Evolutionary conservation across 2,113 vertebrate genomes (phyloP).

Genomic region (Rhinopithecus roxellana): DNA sequence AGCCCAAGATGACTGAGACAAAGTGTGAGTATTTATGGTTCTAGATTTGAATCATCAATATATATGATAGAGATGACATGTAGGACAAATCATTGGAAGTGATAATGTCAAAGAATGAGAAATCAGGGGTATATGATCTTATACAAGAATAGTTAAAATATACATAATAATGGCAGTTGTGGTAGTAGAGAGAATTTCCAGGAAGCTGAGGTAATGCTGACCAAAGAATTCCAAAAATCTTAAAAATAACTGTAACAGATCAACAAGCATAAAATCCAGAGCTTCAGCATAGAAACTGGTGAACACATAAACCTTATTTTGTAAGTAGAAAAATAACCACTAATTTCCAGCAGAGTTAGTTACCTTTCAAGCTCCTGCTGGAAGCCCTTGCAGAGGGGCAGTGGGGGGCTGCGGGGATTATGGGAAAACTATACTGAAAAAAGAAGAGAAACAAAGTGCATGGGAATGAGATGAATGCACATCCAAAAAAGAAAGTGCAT

Average conservation of each 20-base stretch:
- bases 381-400: background rate
- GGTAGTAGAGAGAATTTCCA: background rate
- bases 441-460: background rate
- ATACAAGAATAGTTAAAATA: background rate
- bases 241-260: background rate
- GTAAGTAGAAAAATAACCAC: background rate
- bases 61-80: background rate
- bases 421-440: background rate
- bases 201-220: background rate
- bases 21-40: background rate
- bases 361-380: background rate
- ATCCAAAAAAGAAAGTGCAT: background rate
- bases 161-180: background rate
- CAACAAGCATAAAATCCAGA: background rate
- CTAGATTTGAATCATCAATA: background rate
- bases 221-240: background rate
- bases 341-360: background rate
- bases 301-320: background rate
- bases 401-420: background rate
- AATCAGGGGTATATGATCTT: background rate
- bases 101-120: background rate
- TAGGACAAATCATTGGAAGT: background rate
- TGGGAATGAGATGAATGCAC: background rate
- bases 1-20: background rate
- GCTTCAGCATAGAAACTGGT: background rate